phyloP scores from a whole-genome alignment of 1,140 invertebrate species.

The Colletes gigas region DNA sequence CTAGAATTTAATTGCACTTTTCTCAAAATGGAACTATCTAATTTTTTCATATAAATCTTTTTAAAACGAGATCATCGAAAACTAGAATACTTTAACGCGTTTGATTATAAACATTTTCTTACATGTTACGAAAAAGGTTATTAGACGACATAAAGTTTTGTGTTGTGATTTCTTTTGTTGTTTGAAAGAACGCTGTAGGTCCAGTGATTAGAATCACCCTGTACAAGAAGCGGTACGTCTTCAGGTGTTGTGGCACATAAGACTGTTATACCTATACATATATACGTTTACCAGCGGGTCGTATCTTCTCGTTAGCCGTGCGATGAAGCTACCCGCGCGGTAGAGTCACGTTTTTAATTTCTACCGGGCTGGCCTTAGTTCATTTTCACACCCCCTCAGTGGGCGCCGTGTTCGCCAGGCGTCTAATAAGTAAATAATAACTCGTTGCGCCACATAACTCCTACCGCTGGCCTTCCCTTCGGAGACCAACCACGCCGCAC shows the following conservation, averaged over 20 bases:
- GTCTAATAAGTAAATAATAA: constrained; percentile 73
- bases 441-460: constrained; percentile 67
- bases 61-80: too few species aligned
- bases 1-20: too few species aligned
- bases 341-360: constrained; percentile 75
- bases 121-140: too few species aligned
- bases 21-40: too few species aligned
- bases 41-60: too few species aligned
- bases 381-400: constrained; percentile 69
- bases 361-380: constrained; percentile 66
- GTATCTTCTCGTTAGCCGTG: constrained; percentile 73
- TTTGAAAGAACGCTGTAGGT: too few species aligned
- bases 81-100: too few species aligned
- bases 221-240: constrained; percentile 54
- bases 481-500: neutral
- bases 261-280: constrained; percentile 47
- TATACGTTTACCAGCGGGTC: constrained; percentile 63
- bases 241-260: constrained; percentile 50
- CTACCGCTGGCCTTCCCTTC: constrained; percentile 30
- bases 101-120: too few species aligned
- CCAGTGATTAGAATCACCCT: constrained; percentile 18
- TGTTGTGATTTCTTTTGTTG: too few species aligned
- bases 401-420: constrained; percentile 37
- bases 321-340: constrained; percentile 68
- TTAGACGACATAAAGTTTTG: too few species aligned